Conservation (phyloP, 2,797 vertebrate species). For the Ispidina picta region DNA sequence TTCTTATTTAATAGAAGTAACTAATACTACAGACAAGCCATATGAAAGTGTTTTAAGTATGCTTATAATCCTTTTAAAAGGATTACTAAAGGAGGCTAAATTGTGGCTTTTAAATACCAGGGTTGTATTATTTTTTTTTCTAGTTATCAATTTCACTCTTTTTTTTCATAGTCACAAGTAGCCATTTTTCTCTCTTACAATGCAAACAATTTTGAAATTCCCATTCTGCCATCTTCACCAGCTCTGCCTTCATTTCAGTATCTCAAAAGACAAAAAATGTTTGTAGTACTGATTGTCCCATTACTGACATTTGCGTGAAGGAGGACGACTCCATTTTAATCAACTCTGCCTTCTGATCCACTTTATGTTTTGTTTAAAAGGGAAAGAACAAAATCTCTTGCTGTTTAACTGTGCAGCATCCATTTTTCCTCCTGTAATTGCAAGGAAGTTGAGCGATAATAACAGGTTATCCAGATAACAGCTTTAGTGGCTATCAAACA, state of each 20-base stretch:
- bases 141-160: neutral
- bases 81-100: neutral
- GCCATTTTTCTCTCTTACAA: neutral
- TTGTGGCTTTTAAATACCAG: neutral
- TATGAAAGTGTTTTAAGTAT: neutral
- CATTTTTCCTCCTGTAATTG: neutral
- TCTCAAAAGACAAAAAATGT: neutral
- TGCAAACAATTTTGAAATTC: neutral
- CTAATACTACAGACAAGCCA: neutral
- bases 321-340: neutral
- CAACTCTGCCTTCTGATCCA: neutral
- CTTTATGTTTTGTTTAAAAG: neutral
- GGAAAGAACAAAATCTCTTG: neutral
- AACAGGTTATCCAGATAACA: neutral
- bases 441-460: neutral
- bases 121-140: neutral
- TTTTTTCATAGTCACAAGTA: neutral
- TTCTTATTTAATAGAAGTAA: neutral
- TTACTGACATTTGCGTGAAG: neutral
- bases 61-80: neutral
- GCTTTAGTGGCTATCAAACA: neutral
- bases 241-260: neutral
- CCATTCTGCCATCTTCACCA: neutral
- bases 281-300: neutral
- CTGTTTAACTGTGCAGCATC: neutral